A percentile compares a stretch with the other conserved stretches of the same genome.
phyloP scores from a whole-genome alignment of 2,797 vertebrate genomes.

The Zalophus californianus region DNA sequence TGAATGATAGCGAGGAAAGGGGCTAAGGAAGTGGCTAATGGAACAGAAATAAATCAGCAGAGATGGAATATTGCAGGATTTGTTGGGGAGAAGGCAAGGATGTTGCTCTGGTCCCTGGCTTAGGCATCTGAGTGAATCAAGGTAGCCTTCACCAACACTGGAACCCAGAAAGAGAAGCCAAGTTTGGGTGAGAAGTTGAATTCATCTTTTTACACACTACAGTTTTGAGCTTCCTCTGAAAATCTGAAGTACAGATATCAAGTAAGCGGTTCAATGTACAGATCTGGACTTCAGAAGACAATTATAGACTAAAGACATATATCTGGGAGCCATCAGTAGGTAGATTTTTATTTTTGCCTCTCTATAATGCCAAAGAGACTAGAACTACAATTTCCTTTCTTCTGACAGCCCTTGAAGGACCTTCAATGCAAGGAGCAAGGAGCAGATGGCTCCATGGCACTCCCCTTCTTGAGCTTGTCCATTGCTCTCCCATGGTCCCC shows the following conservation, averaged over 20 bases:
- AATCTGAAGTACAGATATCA: not conserved
- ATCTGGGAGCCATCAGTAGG: not conserved
- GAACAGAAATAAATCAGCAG: not conserved
- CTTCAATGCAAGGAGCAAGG: not conserved
- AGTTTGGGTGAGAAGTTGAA: not conserved
- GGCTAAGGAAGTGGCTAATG: not conserved
- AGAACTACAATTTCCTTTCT: not conserved
- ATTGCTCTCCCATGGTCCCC: not conserved
- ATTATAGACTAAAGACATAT: not conserved
- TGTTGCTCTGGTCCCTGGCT: not conserved
- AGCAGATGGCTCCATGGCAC: not conserved
- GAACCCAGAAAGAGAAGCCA: not conserved
- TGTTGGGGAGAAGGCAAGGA: not conserved
- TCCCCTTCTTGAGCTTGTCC: not conserved
- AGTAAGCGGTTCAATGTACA: not conserved
- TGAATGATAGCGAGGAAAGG: not conserved
- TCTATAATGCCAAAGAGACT: not conserved
- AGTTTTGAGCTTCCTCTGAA: not conserved
- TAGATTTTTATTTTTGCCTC: constrained; percentile 7
- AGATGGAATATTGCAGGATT: not conserved
- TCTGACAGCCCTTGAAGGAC: not conserved
- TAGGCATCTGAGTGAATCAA: not conserved
- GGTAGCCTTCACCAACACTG: not conserved
- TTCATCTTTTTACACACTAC: not conserved
- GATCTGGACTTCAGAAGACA: not conserved